Percentiles rank a stretch among this genome's conserved stretches.
Conservation (phyloP, 2,113 vertebrate genomes). For the Bubo blakistoni region DNA sequence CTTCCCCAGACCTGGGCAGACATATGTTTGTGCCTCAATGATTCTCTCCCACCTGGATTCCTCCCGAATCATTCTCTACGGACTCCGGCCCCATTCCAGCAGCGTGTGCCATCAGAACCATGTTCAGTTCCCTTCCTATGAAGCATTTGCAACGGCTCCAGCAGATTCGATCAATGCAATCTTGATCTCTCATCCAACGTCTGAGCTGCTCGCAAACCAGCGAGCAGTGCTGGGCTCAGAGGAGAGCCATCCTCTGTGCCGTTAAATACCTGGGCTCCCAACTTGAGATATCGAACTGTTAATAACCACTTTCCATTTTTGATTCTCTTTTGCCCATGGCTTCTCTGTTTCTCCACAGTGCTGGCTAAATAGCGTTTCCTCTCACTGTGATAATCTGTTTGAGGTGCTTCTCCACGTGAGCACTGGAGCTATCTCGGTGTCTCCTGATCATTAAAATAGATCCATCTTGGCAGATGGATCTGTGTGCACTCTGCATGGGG, state of each 20-base stretch:
- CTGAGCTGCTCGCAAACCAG: neutral
- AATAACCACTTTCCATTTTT: neutral
- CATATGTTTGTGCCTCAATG: rapidly evolving
- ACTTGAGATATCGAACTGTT: neutral
- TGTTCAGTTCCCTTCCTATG: rapidly evolving
- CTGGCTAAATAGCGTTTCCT: neutral
- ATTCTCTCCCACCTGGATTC: conserved; percentile 21
- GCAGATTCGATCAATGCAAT: neutral
- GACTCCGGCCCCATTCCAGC: rapidly evolving
- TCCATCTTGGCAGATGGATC: neutral
- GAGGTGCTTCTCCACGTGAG: neutral
- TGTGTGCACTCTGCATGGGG: rapidly evolving
- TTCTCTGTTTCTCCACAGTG: rapidly evolving
- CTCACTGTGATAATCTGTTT: neutral
- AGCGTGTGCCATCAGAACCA: rapidly evolving
- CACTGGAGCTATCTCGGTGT: neutral
- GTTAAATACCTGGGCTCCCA: neutral
- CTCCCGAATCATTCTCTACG: neutral
- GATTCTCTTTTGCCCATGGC: neutral
- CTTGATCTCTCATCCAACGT: neutral
- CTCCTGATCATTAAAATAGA: neutral
- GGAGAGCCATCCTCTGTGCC: neutral
- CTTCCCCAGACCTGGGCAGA: neutral
- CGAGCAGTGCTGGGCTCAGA: rapidly evolving
- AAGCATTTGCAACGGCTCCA: neutral